Conservation (phyloP, 2,888 invertebrate species). For the Lordiphosa fenestrarum region DNA sequence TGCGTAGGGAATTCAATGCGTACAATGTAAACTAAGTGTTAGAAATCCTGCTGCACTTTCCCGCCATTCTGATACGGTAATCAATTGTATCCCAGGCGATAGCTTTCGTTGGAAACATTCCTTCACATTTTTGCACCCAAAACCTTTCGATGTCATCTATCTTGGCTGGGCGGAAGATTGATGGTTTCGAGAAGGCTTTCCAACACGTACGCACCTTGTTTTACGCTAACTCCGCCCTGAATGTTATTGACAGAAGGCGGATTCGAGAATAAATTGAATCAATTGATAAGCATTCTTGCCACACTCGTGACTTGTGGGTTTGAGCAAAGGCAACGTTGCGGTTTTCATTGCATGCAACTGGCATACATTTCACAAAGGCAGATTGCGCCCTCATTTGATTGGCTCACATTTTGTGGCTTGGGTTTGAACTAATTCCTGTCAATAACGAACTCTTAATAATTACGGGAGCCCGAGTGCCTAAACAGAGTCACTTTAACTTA, state of each 20-base stretch:
- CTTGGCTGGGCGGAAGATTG: slow-evolving; percentile 43
- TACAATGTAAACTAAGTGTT: too few relatives aligned
- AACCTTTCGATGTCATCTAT: slow-evolving; percentile 3
- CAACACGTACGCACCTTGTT: slow-evolving; percentile 41
- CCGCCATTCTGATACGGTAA: slow-evolving; percentile 55
- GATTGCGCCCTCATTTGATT: background rate
- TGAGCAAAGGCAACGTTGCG: background rate
- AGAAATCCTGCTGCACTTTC: slow-evolving; percentile 11
- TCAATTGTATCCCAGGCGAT: slow-evolving; percentile 40
- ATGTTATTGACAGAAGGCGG: slow-evolving; percentile 13
- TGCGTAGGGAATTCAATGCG: too few relatives aligned
- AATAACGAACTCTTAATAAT: background rate
- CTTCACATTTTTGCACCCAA: background rate
- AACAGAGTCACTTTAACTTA: slow-evolving; percentile 4
- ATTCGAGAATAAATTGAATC: slow-evolving; percentile 3
- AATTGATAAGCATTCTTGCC: slow-evolving; percentile 1
- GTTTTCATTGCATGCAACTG: background rate
- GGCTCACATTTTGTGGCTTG: background rate
- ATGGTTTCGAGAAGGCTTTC: slow-evolving; percentile 54
- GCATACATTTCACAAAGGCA: background rate
- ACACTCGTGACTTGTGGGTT: slow-evolving; percentile 3
- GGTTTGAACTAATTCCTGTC: background rate
- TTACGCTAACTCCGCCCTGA: slow-evolving; percentile 6
- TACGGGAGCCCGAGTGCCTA: background rate
- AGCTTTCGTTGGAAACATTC: background rate